Base-by-base conservation (phyloP, 2,888 invertebrate genomes). In the Yponomeuta malinellus region DNA sequence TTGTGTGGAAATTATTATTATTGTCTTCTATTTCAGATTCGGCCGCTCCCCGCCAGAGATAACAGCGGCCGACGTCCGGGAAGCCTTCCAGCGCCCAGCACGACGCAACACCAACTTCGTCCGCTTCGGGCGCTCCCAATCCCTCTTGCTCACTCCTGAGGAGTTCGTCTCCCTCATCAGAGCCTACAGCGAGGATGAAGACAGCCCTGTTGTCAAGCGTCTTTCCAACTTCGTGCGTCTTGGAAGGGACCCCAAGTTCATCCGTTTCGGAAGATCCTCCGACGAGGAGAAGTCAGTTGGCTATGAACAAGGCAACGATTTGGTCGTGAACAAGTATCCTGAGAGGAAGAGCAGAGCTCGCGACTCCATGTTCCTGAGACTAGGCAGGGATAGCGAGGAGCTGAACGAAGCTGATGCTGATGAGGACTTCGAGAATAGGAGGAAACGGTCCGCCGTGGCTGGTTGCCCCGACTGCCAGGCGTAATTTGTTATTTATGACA, bases 171-270 rank as follows among this genome's bases (percentile, higher is more conserved):
- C 87, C 23, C 81, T 92, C 31, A 81, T 91, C 6, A 81, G 80
- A 71, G 79, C 83, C 15, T 91, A 89, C 75, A 89, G 90, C 72
- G 71, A 70, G 6, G 89, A 89, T 29, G 84, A 85, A 70, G 88
- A 89, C 3, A 75, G 74, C 0, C 84, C 88, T 10, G n/a, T 65
- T 0, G 70, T 77, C 9, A 90, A 91, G 74, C 81, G 89, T 63
- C 87, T 83, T 0, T 76, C 88, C 2, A 84, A 82, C 70, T 92
- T 92, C 75, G 81, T 92, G 10, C 79, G 92, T 29, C 83, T 91
- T 1, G 92, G 91, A 4, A 82, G 92, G 0, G 86, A 88, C 70
- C 89, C 88, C 10, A 91, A 89, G 74, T 93, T 93, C 77, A 87
- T 93, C 74, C 81, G 93, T 10, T 84, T 93, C n/a, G 93, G 93